Percentiles rank a stretch among this genome's conserved stretches.
phyloP scores from a whole-genome alignment of 2,113 vertebrate species.

The Pyrgilauda ruficollis region DNA sequence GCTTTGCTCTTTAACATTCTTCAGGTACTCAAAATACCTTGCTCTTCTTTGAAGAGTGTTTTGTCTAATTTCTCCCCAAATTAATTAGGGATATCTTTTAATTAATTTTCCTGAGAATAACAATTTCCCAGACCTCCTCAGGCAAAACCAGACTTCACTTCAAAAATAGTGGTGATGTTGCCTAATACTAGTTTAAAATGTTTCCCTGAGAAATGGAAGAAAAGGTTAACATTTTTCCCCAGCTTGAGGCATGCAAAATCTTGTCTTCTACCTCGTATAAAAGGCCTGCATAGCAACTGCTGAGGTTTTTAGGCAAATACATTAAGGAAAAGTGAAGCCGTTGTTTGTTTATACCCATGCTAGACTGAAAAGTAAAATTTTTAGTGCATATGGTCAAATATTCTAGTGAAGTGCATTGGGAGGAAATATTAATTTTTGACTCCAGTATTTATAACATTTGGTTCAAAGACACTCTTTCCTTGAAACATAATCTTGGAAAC shows the following conservation, averaged over 20 bases:
- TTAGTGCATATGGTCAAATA: not conserved
- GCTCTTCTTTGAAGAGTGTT: not conserved
- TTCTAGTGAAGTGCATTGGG: not conserved
- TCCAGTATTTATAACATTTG: not conserved
- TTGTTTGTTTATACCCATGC: not conserved
- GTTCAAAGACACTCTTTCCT: not conserved
- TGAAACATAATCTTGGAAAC: not conserved
- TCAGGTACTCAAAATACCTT: not conserved
- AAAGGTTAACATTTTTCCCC: not conserved
- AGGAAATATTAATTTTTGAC: not conserved
- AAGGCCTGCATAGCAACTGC: not conserved
- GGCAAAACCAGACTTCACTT: not conserved
- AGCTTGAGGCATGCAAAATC: not conserved
- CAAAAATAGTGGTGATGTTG: not conserved
- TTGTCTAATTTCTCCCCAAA: not conserved
- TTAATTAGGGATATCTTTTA: not conserved
- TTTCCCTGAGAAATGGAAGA: not conserved
- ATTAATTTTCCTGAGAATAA: not conserved
- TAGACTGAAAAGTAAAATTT: not conserved
- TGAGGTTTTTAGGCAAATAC: not conserved
- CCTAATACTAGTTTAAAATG: not conserved
- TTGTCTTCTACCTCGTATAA: not conserved
- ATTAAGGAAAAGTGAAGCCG: not conserved
- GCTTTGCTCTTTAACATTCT: not conserved
- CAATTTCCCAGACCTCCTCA: not conserved